Conservation (phyloP, 1,140 invertebrate species). For the Monochamus saltuarius region DNA sequence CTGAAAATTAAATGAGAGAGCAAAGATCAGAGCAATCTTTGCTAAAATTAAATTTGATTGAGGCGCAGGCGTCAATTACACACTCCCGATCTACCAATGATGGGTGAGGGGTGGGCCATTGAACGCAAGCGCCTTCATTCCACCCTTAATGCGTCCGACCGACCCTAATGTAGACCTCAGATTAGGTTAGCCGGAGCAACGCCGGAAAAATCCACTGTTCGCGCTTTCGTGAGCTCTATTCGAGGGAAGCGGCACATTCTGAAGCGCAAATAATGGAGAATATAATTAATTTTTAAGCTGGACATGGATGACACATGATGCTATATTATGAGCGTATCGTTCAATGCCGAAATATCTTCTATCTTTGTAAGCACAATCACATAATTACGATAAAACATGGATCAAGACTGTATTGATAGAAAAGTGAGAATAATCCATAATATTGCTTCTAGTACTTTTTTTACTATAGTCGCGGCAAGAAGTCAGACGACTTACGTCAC, state of each 20-base stretch:
- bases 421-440: too few species aligned
- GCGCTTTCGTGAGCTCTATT: neutral
- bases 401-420: too few species aligned
- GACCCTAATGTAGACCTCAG: conserved; percentile 47
- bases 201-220: conserved; percentile 39
- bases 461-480: too few species aligned
- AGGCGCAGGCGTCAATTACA: conserved; percentile 42
- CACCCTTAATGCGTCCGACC: conserved; percentile 44
- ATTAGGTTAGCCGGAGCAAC: conserved; percentile 41
- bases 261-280: too few species aligned
- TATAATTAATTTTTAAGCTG: too few species aligned
- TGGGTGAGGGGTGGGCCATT: conserved; percentile 36
- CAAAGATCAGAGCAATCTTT: conserved; percentile 28
- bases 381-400: too few species aligned
- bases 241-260: too few species aligned
- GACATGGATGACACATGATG: neutral
- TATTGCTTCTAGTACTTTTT: too few species aligned
- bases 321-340: too few species aligned
- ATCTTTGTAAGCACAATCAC: too few species aligned
- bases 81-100: conserved; percentile 39
- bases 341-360: too few species aligned
- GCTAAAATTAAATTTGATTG: conserved; percentile 31
- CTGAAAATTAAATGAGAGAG: conserved; percentile 14
- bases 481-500: too few species aligned
- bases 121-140: conserved; percentile 37